Base-by-base conservation (phyloP, 2,113 vertebrate genomes). In the Brachirus orientalis region DNA sequence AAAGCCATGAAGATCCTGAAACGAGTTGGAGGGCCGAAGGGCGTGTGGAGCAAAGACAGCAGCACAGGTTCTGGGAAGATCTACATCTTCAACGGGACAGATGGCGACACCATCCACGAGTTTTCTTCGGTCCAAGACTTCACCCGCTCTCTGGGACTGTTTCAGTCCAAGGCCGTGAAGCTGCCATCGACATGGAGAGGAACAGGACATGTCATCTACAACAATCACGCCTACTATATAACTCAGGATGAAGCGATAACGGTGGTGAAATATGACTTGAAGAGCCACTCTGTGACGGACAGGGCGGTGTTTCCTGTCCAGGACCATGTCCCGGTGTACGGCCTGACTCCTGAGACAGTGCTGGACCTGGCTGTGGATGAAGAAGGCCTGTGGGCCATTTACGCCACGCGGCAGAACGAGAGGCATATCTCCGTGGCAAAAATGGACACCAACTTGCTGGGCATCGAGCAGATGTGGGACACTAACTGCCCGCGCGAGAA, bases 1-100 rank as follows among this genome's bases (percentile, higher is more conserved):
- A 96, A 95, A 75, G 95, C 96, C 83, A 97, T 99, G 97, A 98
- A 99, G 93, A 97, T 99, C 77, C 75, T 98, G 68, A 98, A 98
- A 89, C 90, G 95, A 17, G 93, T 95, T 0, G 97, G 97, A 8
- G 93, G 94, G 12, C 1, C 92, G 2, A 91, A 94, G 0, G 98
- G 98, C 44, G 94, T 94, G 43, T 99, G 98, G 98, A 96, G 95
- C 83, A 98, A 95, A 89, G 98, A 99, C 19, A 91, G 92, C 28
- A 72, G 68, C 59, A 46, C 63, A 0, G 88, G 62, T 36, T 88
- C 93, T 0, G 95, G 96, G 75, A 97, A 95, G 91, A 92, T 99
- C 69, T 99, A 95, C 1, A 89, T 99, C 22, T 94, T 99, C 0
- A 97, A 98, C 0, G 95, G 96, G 52, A 94, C 95, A 0, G 89